phyloP scores from a whole-genome alignment of 2,888 invertebrate species.

The Dryocosmus kuriphilus region DNA sequence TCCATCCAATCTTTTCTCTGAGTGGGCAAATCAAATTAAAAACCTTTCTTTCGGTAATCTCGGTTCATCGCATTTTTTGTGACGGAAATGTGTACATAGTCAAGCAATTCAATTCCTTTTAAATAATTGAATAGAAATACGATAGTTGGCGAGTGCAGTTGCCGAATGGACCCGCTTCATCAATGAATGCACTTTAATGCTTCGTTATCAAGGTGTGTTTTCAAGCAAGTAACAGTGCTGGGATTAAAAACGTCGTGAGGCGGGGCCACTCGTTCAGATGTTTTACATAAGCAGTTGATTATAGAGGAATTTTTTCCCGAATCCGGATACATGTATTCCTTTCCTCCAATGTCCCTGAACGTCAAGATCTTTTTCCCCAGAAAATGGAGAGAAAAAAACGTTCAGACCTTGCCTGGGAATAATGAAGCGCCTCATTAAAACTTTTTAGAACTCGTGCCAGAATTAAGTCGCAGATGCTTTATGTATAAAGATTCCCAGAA shows the following conservation, averaged over 20 bases:
- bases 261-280: neutral
- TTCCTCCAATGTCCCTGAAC: neutral
- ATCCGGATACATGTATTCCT: neutral
- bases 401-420: neutral
- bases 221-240: neutral
- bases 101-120: neutral
- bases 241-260: neutral
- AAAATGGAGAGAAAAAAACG: neutral
- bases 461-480: neutral
- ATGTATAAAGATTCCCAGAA: neutral
- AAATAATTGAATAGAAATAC: neutral
- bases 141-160: neutral
- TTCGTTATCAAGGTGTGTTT: neutral
- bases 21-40: neutral
- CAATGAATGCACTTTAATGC: neutral
- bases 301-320: neutral
- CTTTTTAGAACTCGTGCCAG: neutral
- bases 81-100: neutral
- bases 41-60: too few relatives aligned
- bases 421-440: constrained; percentile 4
- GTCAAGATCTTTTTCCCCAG: neutral
- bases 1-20: too few relatives aligned
- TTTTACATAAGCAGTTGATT: constrained; percentile 5
- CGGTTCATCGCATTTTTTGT: too few relatives aligned
- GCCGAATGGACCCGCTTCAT: neutral